Percentiles rank a stretch among this genome's conserved stretches.
Conservation (phyloP, 2,113 vertebrate genomes). For the Thomomys bottae region DNA sequence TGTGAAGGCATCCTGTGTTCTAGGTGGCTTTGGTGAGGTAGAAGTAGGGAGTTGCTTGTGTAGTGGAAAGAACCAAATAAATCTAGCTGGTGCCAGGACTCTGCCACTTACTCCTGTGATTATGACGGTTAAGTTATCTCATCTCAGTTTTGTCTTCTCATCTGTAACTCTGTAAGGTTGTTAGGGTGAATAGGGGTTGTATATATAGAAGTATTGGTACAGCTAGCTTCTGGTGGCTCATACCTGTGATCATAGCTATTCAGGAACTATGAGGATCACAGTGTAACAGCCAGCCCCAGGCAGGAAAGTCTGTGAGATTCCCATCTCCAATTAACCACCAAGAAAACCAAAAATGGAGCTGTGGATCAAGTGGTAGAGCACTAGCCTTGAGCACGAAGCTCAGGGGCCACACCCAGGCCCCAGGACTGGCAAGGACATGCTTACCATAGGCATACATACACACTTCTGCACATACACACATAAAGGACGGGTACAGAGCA, state of each 20-base stretch:
- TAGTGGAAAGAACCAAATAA: conserved; percentile 10
- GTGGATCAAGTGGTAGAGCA: no score
- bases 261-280: no score
- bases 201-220: not conserved
- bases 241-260: no score
- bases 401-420: no score
- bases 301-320: no score
- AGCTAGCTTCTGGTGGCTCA: not conserved
- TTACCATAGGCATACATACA: no score
- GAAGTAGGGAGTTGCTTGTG: not conserved
- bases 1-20: not conserved
- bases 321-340: no score
- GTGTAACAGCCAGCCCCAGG: no score
- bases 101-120: not conserved
- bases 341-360: no score
- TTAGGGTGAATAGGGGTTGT: not conserved
- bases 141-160: conserved; percentile 34
- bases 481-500: not conserved
- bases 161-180: not conserved
- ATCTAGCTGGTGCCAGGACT: not conserved
- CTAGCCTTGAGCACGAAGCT: no score
- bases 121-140: not conserved
- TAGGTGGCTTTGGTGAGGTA: not conserved
- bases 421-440: no score
- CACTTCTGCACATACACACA: no score